These are phyloP conservation scores for Grallaria varia DNA, from an alignment of 2,113 vertebrate genomes.

Conservation along the genomic window DNA sequence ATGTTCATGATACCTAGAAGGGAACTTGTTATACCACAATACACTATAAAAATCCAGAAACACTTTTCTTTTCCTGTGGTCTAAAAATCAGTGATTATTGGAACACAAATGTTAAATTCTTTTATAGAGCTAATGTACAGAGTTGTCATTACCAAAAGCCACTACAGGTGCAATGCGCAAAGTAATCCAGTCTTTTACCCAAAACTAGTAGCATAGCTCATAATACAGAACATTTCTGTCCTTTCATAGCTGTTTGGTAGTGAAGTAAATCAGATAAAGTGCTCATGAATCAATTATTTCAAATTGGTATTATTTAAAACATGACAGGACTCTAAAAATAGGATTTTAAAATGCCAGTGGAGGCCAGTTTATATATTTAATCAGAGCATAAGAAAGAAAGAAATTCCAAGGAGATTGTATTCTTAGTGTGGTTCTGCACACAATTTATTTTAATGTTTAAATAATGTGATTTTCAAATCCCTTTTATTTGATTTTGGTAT, in stretches of 20 bases:
- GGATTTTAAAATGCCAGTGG: background rate
- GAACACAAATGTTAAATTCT: background rate
- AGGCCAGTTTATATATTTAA: background rate
- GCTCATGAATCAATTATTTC: conserved; percentile 18
- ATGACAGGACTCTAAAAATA: background rate
- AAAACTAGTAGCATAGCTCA: background rate
- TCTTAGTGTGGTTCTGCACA: background rate
- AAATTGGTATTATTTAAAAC: conserved; percentile 14
- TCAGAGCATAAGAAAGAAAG: background rate
- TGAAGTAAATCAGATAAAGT: conserved; percentile 26
- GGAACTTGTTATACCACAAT: background rate
- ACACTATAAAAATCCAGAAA: background rate
- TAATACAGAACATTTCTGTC: background rate
- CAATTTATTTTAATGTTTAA: background rate
- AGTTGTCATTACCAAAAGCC: background rate
- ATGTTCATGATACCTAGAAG: background rate
- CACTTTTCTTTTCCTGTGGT: background rate
- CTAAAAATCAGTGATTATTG: background rate
- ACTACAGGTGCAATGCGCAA: background rate
- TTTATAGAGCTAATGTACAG: background rate
- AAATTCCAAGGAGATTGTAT: background rate
- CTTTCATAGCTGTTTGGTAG: background rate
- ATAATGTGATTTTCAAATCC: background rate
- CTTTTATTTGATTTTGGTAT: background rate
- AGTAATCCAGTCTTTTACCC: background rate